Conservation (phyloP, 2,797 vertebrate genomes). For the Carcharodon carcharias region DNA sequence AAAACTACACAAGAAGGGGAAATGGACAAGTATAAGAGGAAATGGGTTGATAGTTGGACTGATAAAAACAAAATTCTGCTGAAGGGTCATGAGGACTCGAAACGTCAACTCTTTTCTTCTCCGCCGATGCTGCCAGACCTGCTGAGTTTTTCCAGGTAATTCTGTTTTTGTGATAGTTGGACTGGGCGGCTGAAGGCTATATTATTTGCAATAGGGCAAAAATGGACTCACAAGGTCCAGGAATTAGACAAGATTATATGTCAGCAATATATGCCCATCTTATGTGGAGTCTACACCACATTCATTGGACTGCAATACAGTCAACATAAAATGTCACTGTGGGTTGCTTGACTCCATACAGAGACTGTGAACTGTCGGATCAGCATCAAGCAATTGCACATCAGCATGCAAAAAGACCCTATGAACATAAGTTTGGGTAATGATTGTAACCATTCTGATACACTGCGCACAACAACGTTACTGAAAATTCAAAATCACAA, state of each 20-base stretch:
- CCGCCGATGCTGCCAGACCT: too few relatives aligned
- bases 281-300: neutral
- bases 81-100: too few relatives aligned
- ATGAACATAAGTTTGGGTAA: neutral
- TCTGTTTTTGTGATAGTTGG: too few relatives aligned
- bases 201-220: too few relatives aligned
- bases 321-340: neutral
- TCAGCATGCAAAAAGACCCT: neutral
- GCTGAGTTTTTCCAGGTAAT: too few relatives aligned
- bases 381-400: neutral
- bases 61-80: too few relatives aligned
- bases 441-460: neutral
- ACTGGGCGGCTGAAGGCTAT: neutral
- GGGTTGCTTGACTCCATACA: neutral
- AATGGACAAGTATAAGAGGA: neutral
- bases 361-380: neutral
- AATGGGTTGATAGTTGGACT: neutral
- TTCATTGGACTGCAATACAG: neutral
- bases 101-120: too few relatives aligned
- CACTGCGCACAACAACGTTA: neutral
- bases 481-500: neutral
- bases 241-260: neutral
- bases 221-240: neutral
- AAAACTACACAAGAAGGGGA: neutral
- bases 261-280: neutral